These are phyloP conservation scores for Hylyphantes graminicola DNA, from an alignment of 1,140 invertebrate genomes.

Conservation along the genomic window DNA sequence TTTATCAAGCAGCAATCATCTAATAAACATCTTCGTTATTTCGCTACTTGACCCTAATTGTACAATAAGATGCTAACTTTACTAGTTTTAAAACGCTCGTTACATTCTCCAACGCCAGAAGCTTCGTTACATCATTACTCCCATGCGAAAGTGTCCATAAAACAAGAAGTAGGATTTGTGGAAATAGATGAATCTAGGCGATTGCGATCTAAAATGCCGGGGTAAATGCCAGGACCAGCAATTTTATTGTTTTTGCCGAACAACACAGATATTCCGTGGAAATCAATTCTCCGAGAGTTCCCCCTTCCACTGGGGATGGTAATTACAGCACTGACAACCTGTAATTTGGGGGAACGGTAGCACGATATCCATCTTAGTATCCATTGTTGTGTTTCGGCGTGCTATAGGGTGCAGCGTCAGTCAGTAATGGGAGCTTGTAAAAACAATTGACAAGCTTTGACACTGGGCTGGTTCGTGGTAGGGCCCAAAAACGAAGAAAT, in stretches of 20 bases:
- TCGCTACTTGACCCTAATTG: no score
- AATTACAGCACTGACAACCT: slow-evolving; percentile 41
- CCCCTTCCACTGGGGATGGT: slow-evolving; percentile 6
- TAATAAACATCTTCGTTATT: no score
- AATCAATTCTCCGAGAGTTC: slow-evolving; percentile 33
- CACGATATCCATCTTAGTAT: slow-evolving; percentile 31
- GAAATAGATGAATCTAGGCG: slow-evolving; percentile 16
- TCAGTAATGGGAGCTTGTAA: background rate
- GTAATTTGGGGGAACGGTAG: slow-evolving; percentile 39
- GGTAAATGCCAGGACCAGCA: slow-evolving; percentile 12
- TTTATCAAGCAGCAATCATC: no score
- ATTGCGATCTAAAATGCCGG: slow-evolving; percentile 31
- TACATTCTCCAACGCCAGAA: no score
- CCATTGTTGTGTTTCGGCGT: background rate
- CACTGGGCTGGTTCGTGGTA: background rate
- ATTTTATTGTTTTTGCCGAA: slow-evolving; percentile 37
- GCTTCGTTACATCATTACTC: no score
- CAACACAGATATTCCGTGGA: slow-evolving; percentile 24
- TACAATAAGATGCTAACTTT: no score
- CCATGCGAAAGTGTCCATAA: background rate
- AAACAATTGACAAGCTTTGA: slow-evolving; percentile 4
- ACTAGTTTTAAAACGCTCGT: no score
- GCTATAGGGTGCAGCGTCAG: slow-evolving; percentile 10
- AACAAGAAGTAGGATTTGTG: background rate
- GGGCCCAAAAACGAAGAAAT: background rate